Percentiles rank a stretch among this genome's conserved stretches.
phyloP scores from a whole-genome alignment of 2,888 invertebrate genomes.

The Thumatha senex region DNA sequence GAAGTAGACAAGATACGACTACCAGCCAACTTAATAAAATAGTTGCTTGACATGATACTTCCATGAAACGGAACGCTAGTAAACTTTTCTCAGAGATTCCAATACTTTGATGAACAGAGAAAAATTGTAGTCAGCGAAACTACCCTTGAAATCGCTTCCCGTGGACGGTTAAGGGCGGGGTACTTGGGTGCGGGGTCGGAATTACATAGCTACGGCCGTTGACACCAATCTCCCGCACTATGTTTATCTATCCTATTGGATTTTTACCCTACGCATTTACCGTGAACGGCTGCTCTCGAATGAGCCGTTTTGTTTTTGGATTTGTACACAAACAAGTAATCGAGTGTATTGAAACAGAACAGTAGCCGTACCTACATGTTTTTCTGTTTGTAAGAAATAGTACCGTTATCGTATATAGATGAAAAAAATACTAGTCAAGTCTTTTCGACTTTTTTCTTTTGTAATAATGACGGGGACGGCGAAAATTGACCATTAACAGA shows the following conservation, averaged over 20 bases:
- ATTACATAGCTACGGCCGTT: conserved; percentile 73
- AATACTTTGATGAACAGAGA: conserved; percentile 63
- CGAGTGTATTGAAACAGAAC: conserved; percentile 17
- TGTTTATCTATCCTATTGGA: conserved; percentile 75
- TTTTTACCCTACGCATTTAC: conserved; percentile 70
- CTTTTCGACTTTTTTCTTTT: no score
- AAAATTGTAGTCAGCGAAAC: conserved; percentile 62
- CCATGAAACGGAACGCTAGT: conserved; percentile 57
- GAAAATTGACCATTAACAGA: no score
- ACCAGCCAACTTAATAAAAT: conserved; percentile 49
- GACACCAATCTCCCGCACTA: conserved; percentile 74
- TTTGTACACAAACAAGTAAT: conserved; percentile 46
- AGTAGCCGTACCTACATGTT: background rate
- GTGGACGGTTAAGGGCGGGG: conserved; percentile 47
- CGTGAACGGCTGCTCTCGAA: conserved; percentile 62
- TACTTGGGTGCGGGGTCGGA: conserved; percentile 41
- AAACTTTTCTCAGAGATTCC: conserved; percentile 67
- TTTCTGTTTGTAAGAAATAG: background rate
- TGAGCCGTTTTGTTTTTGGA: conserved; percentile 63
- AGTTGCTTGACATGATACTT: conserved; percentile 38
- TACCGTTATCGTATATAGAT: background rate
- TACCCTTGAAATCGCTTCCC: conserved; percentile 73
- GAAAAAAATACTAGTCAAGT: no score
- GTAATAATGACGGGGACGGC: no score
- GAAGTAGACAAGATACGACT: no score